Evolutionary conservation across 2,113 vertebrate species (phyloP), one percentile per base, ranked within the genome.

Genomic region (Colinus virginianus): DNA sequence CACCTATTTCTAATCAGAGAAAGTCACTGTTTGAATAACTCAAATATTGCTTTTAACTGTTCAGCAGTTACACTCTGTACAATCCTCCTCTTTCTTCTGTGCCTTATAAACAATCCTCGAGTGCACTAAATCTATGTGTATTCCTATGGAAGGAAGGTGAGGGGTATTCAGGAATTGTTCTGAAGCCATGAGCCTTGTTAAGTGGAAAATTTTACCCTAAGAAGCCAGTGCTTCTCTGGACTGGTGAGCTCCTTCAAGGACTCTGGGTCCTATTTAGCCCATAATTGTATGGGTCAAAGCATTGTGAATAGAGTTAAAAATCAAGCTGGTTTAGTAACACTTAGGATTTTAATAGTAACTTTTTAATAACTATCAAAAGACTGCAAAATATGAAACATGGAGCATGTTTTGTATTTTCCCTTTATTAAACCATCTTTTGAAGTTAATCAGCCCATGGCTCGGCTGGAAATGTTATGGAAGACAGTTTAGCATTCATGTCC

Each of bases 1-100:
- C 78, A 32, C n/a, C 16, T 15, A 36, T 49, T 87, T 92, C 49
- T 83, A 84, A 78, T 88, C 40, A 40, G n/a, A 62, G 28, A 78
- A 75, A 92, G 14, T 36, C 0, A n/a, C 76, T 84, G 51, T 72
- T 85, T 68, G 7, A 74, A 12, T 66, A 76, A 84, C n/a, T 84
- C 6, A 0, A 16, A 19, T 75, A 36, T 85, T 0, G 0, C 55
- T 55, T 77, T 23, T 43, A 76, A 2, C 28, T 1, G 15, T 51
- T 61, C 68, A 53, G 46, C 8, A 46, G 4, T 61, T 82, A 28
- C 9, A 23, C 32, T 56, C 32, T 26, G 2, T 61, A 7, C 86
- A 67, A 67, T 71, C 80, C 25, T 40, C 5, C 43, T 5, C 34
- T 87, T 89, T 79, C 19, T 86, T 88, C 48, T 48, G 26, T 78